phyloP scores from a whole-genome alignment of 2,113 vertebrate species.

The Arothron firmamentum region DNA sequence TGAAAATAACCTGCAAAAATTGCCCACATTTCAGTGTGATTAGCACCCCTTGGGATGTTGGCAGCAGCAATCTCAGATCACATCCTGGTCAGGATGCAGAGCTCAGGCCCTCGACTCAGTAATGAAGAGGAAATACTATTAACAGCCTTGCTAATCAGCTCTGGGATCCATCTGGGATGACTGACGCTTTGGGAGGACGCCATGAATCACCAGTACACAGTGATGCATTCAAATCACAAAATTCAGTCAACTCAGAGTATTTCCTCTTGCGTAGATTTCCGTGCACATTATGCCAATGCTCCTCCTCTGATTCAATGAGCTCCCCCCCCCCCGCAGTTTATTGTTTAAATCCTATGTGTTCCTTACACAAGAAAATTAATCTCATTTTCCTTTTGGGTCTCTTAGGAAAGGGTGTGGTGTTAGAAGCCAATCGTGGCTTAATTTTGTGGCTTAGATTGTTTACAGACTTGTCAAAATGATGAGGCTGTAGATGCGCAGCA shows the following conservation, averaged over 20 bases:
- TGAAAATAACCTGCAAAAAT: no score
- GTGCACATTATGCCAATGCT: slow-evolving; percentile 1
- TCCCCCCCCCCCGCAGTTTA: slow-evolving; percentile 14
- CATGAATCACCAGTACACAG: slow-evolving; percentile 1
- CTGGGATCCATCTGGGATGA: neutral
- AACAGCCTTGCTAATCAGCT: slow-evolving; percentile 28
- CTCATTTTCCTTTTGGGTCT: neutral
- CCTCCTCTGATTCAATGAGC: neutral
- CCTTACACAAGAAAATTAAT: no score
- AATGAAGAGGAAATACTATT: slow-evolving; percentile 29
- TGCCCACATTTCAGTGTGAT: no score
- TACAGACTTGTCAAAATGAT: slow-evolving; percentile 2
- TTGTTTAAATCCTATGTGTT: neutral
- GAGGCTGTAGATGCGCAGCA: slow-evolving; percentile 5
- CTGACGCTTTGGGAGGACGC: slow-evolving; percentile 9
- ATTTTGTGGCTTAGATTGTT: slow-evolving; percentile 19
- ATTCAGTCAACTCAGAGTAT: neutral
- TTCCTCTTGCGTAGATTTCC: neutral
- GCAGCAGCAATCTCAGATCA: slow-evolving; percentile 11
- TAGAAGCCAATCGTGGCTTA: neutral
- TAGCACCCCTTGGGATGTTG: neutral
- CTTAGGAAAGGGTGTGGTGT: neutral
- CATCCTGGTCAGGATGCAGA: slow-evolving; percentile 6
- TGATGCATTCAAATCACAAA: neutral
- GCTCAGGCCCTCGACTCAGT: slow-evolving; percentile 20